Conservation (phyloP, 2,888 invertebrate genomes). For the Chrysolina oricalcia region DNA sequence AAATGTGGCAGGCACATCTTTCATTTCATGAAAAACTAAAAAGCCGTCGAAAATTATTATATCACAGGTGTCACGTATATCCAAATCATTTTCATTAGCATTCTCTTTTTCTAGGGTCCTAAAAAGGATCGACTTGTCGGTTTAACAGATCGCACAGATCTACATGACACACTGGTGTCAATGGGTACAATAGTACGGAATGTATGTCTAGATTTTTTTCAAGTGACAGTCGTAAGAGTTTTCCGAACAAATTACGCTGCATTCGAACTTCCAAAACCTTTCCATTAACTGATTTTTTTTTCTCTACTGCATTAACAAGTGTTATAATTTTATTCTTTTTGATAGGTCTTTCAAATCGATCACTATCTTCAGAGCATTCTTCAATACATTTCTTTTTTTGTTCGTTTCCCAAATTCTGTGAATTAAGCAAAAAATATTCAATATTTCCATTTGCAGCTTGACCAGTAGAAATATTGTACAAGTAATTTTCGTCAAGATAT, state of each 20-base stretch:
- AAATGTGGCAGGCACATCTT: constrained; percentile 5
- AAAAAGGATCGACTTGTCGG: constrained; percentile 37
- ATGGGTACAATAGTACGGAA: constrained; percentile 33
- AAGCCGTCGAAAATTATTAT: constrained; percentile 36
- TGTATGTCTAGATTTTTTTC: constrained; percentile 35
- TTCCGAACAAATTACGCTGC: constrained; percentile 39
- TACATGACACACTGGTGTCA: constrained; percentile 41
- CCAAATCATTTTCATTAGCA: constrained; percentile 2
- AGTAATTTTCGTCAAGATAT: constrained; percentile 31
- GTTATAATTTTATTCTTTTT: constrained; percentile 15
- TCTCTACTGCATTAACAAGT: constrained; percentile 25
- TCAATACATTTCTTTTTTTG: constrained; percentile 14
- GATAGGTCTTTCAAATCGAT: constrained; percentile 25
- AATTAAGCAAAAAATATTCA: constrained; percentile 21
- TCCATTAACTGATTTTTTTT: constrained; percentile 24
- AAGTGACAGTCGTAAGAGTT: constrained; percentile 27
- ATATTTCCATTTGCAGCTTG: constrained; percentile 33
- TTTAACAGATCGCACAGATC: constrained; percentile 44
- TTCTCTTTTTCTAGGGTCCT: constrained; percentile 31
- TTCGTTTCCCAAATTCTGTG: constrained; percentile 1
- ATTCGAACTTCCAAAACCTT: constrained; percentile 31
- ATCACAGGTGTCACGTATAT: constrained; percentile 28
- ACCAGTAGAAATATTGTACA: constrained; percentile 52
- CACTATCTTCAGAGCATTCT: constrained; percentile 29
- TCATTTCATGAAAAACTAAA: constrained; percentile 48